Percentiles rank a stretch among this genome's conserved stretches.
phyloP scores from a whole-genome alignment of 2,888 invertebrate genomes.

The Xanthia icteritia region DNA sequence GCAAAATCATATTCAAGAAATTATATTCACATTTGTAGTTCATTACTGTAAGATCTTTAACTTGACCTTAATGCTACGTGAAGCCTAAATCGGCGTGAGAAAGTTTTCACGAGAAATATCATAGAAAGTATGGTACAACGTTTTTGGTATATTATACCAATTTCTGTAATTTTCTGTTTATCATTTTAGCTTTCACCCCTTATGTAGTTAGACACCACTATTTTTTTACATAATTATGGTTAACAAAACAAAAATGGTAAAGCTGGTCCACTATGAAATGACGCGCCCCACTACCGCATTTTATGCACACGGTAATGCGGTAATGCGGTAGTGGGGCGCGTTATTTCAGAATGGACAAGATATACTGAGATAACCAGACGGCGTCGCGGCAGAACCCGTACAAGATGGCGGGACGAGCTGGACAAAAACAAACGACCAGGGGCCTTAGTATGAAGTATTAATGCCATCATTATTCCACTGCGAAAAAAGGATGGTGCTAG shows the following conservation, averaged over 20 bases:
- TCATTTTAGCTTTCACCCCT: constrained; percentile 36
- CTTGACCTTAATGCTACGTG: constrained; percentile 54
- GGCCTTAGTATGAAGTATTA: too few species aligned
- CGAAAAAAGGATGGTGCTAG: too few species aligned
- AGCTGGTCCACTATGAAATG: too few species aligned
- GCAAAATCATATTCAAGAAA: background rate
- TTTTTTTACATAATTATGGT: too few species aligned
- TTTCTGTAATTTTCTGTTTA: constrained; percentile 24
- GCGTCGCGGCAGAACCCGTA: background rate
- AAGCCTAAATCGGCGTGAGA: constrained; percentile 46
- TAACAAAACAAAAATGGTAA: too few species aligned
- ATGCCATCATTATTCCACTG: too few species aligned
- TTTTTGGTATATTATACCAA: constrained; percentile 18
- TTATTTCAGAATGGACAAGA: too few species aligned
- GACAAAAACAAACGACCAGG: background rate
- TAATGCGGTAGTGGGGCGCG: too few species aligned
- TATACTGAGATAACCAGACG: background rate
- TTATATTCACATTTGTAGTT: constrained; percentile 24
- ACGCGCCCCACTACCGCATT: too few species aligned
- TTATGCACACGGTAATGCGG: too few species aligned
- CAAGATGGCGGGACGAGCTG: background rate
- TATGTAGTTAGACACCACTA: background rate
- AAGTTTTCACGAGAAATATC: constrained; percentile 39
- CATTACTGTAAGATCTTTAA: constrained; percentile 32
- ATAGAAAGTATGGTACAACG: constrained; percentile 49